Percentiles rank a stretch among this genome's conserved stretches.
Evolutionary conservation across 1,140 invertebrate species (phyloP).

Genomic region (Ctenoplectra terminalis): DNA sequence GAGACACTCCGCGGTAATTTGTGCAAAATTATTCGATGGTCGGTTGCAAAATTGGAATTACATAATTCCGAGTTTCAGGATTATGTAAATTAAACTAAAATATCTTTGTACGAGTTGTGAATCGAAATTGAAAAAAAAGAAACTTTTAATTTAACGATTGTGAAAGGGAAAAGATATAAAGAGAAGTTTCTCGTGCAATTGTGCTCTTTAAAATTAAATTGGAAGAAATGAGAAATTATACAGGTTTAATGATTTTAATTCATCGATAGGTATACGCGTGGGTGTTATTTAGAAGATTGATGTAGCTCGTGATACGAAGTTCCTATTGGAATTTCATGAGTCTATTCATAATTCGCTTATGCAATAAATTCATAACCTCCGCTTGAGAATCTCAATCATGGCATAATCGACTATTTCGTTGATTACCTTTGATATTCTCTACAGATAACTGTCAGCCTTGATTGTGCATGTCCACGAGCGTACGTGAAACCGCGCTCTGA

Average conservation of each 20-base stretch:
- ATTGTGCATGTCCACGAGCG: background rate
- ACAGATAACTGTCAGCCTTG: conserved; percentile 4
- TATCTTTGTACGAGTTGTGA: background rate
- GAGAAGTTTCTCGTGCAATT: background rate
- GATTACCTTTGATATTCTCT: background rate
- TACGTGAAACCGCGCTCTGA: background rate
- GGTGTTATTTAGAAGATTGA: background rate
- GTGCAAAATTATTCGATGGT: background rate
- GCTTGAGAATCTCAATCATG: background rate
- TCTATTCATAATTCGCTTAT: background rate
- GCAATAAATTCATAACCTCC: background rate
- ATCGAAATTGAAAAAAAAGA: background rate
- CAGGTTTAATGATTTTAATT: background rate
- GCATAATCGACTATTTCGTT: conserved; percentile 1
- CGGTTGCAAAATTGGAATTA: background rate
- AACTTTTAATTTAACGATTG: background rate
- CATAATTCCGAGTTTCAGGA: background rate
- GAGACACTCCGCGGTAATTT: background rate
- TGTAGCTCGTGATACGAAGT: background rate
- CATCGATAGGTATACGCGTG: too few relatives aligned
- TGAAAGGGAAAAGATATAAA: background rate
- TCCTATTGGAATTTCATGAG: background rate
- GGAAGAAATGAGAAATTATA: background rate
- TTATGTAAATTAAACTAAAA: conserved; percentile 4
- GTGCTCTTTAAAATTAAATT: background rate